Conservation (phyloP, 2,113 vertebrate genomes). For the Chionis minor region DNA sequence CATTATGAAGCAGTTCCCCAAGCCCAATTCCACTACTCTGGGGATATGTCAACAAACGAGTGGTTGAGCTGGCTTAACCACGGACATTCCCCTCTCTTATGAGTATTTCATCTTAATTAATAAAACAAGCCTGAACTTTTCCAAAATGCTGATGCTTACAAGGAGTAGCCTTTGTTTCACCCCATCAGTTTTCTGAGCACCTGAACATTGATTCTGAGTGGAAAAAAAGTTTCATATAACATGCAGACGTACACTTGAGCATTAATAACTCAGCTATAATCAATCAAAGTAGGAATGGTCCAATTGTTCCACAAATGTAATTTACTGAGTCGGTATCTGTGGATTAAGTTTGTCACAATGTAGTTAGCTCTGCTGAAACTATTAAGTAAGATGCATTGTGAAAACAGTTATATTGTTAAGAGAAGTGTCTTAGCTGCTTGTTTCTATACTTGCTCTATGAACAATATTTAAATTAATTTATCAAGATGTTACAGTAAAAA, state of each 20-base stretch:
- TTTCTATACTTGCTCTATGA: background rate
- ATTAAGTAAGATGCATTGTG: background rate
- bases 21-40: background rate
- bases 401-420: background rate
- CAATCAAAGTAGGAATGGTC: background rate
- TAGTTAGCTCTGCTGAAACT: background rate
- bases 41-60: background rate
- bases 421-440: background rate
- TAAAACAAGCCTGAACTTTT: slow-evolving; percentile 24
- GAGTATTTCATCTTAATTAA: slow-evolving; percentile 39
- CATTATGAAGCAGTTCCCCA: background rate
- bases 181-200: background rate
- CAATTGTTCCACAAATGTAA: background rate
- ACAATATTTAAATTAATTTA: background rate
- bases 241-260: background rate
- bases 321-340: background rate
- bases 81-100: background rate
- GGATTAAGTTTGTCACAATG: background rate
- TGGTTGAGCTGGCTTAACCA: background rate
- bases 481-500: background rate
- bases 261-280: background rate
- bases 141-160: background rate
- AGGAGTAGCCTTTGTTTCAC: slow-evolving; percentile 23
- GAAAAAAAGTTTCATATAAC: background rate
- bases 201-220: background rate